Evolutionary conservation across 1,140 invertebrate species (phyloP), one percentile per base, ranked within the genome.

Genomic region (Caligus rogercresseyi): DNA sequence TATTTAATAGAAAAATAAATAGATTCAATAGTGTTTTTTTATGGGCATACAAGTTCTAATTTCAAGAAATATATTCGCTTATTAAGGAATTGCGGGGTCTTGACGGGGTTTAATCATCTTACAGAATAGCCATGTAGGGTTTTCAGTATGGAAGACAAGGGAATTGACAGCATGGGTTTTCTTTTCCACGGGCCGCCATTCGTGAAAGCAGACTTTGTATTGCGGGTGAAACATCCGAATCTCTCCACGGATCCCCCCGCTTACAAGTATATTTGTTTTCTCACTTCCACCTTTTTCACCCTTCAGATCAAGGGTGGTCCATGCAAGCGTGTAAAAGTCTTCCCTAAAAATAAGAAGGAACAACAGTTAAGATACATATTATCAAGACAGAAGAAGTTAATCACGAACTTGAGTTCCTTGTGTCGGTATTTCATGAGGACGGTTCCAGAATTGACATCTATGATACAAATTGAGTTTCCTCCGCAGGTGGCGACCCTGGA

Each of bases 391-490:
- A 11, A 43, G n/a, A 43, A 43, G 7, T 11, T 11, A 43, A 43
- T 21, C 18, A 56, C 67, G 65, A 60, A 69, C 69, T 55, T 67
- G 19, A 63, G 64, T 43, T 70, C 61, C 24, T 68, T 72, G 15
- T 69, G 66, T 56, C 74, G 73, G 65, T 75, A 78, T 65, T 77
- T 73, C 56, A 71, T 73, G 55, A 76, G 69, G 4, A 78, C 74
- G 25, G 71, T 69, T 16, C 74, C 75, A 15, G 73, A 73, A 16
- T 67, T 63, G 23, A 73, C 73, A 67, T 78, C 74, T 23, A 77
- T 75, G 14, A 79, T 69, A 66, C 76, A 78, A 1, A 79, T 71
- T 23, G 71, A 75, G 23, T 77, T 73, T 19, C 77, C 76, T 21
- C 61, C 77, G 69, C 76, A 78, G 0, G 76, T 77, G 1, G 77